A percentile compares a stretch with the other conserved stretches of the same genome.
phyloP scores from a whole-genome alignment of 2,888 invertebrate species.

The Barypeithes pellucidus region DNA sequence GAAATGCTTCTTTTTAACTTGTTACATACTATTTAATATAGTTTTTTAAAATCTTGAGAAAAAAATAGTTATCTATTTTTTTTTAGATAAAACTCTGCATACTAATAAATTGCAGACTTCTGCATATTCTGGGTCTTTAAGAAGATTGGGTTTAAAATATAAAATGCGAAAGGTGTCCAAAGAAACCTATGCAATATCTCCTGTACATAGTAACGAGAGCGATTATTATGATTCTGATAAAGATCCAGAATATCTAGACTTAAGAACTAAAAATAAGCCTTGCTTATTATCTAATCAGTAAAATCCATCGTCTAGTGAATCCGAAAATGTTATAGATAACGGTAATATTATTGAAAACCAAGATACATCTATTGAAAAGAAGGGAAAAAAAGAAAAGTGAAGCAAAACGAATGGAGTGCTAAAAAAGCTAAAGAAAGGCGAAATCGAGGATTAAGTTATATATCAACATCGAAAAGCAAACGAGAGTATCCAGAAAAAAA shows the following conservation, averaged over 20 bases:
- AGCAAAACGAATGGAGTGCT: conserved; percentile 30
- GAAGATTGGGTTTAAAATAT: neutral
- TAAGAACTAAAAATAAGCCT: neutral
- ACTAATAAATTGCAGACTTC: no score
- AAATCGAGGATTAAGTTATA: conserved; percentile 28
- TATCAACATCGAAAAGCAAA: conserved; percentile 42
- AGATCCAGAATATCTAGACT: conserved; percentile 24
- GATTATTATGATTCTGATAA: conserved; percentile 17
- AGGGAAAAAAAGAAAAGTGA: conserved; percentile 31
- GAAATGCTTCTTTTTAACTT: no score
- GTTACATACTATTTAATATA: no score
- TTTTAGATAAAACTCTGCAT: no score
- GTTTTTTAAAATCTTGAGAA: no score
- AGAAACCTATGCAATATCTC: conserved; percentile 23
- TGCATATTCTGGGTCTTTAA: neutral
- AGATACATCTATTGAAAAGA: conserved; percentile 2
- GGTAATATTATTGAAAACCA: neutral
- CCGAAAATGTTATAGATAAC: neutral
- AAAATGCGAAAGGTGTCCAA: conserved; percentile 4
- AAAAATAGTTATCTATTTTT: no score
- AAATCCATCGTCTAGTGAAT: neutral
- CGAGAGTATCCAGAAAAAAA: conserved; percentile 32
- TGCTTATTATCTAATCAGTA: neutral
- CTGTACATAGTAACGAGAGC: conserved; percentile 15
- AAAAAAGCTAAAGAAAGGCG: conserved; percentile 27